phyloP scores from a whole-genome alignment of 2,113 vertebrate genomes.

The Melozone crissalis region DNA sequence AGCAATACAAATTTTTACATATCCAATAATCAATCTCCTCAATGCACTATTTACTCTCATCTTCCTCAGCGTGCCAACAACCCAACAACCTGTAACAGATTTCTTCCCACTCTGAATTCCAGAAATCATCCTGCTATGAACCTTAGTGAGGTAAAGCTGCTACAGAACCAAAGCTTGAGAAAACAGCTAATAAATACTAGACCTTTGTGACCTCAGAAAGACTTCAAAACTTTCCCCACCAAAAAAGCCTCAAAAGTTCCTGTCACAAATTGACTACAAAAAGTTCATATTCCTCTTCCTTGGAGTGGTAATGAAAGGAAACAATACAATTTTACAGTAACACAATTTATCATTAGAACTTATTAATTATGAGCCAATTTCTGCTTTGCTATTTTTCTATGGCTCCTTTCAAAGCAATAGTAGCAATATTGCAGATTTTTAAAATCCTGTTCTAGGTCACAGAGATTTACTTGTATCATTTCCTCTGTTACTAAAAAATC shows the following conservation, averaged over 20 bases:
- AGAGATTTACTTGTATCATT: not conserved
- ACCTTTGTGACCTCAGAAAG: not conserved
- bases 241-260: not conserved
- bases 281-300: not conserved
- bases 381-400: not conserved
- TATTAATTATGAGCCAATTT: not conserved
- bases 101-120: not conserved
- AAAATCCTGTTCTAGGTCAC: not conserved
- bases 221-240: not conserved
- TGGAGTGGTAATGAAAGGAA: not conserved
- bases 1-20: not conserved
- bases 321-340: not conserved
- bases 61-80: not conserved
- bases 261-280: not conserved
- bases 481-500: not conserved
- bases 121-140: not conserved
- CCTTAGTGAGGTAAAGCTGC: not conserved
- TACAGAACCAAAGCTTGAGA: not conserved
- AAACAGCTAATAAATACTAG: not conserved
- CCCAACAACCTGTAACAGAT: accelerated
- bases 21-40: not conserved
- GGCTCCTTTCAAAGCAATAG: not conserved
- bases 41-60: not conserved
- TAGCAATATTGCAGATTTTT: not conserved
- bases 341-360: not conserved